These are phyloP conservation scores for Melangyna quadrimaculata DNA, from an alignment of 2,888 invertebrate species.

Conservation along the genomic window DNA sequence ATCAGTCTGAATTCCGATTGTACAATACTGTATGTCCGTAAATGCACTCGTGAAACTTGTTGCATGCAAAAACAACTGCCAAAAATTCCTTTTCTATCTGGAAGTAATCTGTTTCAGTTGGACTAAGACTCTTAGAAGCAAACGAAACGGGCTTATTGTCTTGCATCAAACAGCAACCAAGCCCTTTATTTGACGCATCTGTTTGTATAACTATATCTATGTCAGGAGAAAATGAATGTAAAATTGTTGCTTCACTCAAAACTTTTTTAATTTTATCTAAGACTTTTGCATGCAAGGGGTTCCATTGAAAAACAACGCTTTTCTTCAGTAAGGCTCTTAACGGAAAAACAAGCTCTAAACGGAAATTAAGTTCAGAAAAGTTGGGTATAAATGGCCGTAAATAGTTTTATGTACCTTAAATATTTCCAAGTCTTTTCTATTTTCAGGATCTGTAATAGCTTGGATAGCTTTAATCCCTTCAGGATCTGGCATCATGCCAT, in stretches of 20 bases:
- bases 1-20: neutral
- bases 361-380: neutral
- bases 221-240: neutral
- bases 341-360: too few relatives aligned
- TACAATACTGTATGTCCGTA: neutral
- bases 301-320: neutral
- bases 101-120: neutral
- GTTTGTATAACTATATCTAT: neutral
- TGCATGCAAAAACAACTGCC: neutral
- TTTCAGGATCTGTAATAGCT: conserved; percentile 66
- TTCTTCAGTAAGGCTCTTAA: neutral
- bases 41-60: neutral
- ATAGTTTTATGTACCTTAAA: neutral
- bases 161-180: neutral
- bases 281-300: neutral
- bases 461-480: conserved; percentile 19
- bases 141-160: neutral
- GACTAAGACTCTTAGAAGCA: neutral
- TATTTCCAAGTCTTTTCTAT: conserved; percentile 28
- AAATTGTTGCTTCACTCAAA: neutral
- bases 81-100: neutral
- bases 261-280: neutral
- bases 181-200: neutral
- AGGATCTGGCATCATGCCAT: conserved; percentile 24
- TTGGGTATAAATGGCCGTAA: neutral